Evolutionary conservation across 1,140 invertebrate species (phyloP), one percentile per base, ranked within the genome.

Genomic region (Tenebrio molitor): DNA sequence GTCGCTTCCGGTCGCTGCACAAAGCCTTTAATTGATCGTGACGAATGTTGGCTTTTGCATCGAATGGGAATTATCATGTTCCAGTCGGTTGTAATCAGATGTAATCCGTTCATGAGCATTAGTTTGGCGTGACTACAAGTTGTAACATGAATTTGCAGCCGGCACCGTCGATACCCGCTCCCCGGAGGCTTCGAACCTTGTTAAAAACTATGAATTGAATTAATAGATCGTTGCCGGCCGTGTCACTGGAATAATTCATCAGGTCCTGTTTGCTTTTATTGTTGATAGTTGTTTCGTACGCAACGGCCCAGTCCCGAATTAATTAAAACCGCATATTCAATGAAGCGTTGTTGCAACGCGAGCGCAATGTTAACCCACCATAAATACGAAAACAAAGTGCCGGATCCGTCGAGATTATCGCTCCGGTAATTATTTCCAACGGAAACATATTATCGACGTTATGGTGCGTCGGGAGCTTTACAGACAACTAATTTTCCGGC

Each of bases 41-140:
- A 58, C 50, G 50, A 29, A 58, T 58, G 50, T 58, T 58, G 5
- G 50, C 44, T 58, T 53, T 58, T 58, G 50, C 23, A 58, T 58
- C 50, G 50, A 68, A 50, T 68, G 66, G 66, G 42, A 50, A 50
- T 44, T 68, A 50, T 44, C 66, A 50, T 68, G 66, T 50, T 68
- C 46, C 6, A 42, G 15, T 68, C 12, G 66, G n/a, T 53, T 58
- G 50, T 58, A 58, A 58, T 68, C 42, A 50, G 66, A 50, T 68
- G 42, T 68, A 68, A 68, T 68, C 66, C 39, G 66, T 68, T 33
- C 64, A 44, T 50, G 42, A 41, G 66, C 66, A 68, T 68, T 68
- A 68, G 66, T 68, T 68, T 68, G 16, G 34, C 66, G 66, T 68
- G 66, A 68, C 66, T 68, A 29, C 42, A 36, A 68, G 46, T 50